Conservation (phyloP, 2,888 invertebrate species). For the Hermaeophaga mercurialis region DNA sequence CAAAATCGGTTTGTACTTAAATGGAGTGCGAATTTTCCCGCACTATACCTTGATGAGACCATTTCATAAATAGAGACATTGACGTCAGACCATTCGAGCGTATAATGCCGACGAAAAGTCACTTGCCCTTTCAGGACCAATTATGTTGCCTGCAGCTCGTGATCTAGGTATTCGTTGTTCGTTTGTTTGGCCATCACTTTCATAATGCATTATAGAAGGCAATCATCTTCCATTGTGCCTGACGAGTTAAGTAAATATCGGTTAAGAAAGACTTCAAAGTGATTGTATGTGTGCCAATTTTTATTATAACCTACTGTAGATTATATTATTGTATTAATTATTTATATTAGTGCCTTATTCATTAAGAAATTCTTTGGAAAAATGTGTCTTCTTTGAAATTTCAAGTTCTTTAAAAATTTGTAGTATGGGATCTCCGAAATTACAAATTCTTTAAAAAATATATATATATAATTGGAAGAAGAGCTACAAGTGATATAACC, state of each 20-base stretch:
- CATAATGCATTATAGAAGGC: conserved; percentile 15
- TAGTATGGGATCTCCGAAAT: too few relatives aligned
- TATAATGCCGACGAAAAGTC: conserved; percentile 24
- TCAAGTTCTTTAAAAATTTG: too few relatives aligned
- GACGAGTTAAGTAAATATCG: background rate
- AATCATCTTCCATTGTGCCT: conserved; percentile 19
- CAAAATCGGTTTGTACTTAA: too few relatives aligned
- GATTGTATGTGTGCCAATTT: background rate
- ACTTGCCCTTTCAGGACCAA: conserved; percentile 31
- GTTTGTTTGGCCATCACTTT: conserved; percentile 22
- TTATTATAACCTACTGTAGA: background rate
- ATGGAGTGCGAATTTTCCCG: conserved; percentile 3
- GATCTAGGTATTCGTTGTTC: conserved; percentile 17
- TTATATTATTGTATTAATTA: too few relatives aligned
- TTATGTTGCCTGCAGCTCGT: conserved; percentile 23
- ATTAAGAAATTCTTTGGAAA: too few relatives aligned
- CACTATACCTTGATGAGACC: conserved; percentile 7
- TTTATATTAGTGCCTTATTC: too few relatives aligned
- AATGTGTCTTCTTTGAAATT: too few relatives aligned
- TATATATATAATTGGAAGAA: too few relatives aligned
- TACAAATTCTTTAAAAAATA: too few relatives aligned
- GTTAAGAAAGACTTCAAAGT: conserved; percentile 3
- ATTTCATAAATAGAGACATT: conserved; percentile 30
- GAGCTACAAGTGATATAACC: too few relatives aligned
- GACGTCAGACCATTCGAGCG: conserved; percentile 25